Percentiles rank a stretch among this genome's conserved stretches.
These are phyloP conservation scores for Troides aeacus DNA, from an alignment of 2,888 invertebrate species.

Conservation along the genomic window DNA sequence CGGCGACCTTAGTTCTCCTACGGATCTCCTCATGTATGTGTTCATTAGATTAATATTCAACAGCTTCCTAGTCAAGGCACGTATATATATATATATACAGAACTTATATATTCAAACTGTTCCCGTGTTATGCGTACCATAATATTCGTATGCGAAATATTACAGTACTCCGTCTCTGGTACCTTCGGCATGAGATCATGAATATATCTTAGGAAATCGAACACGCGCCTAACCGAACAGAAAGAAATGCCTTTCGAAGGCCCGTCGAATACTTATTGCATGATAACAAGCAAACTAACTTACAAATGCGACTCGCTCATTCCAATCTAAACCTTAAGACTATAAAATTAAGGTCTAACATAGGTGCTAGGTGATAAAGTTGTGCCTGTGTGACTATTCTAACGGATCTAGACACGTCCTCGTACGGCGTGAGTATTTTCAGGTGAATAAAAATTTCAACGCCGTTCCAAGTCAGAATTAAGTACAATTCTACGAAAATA, in stretches of 20 bases:
- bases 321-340: not conserved
- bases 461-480: constrained; percentile 8
- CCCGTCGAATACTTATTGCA: constrained; percentile 26
- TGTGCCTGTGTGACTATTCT: constrained; percentile 3
- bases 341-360: not conserved
- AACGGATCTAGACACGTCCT: constrained; percentile 19
- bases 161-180: not conserved
- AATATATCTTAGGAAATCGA: constrained; percentile 18
- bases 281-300: constrained; percentile 9
- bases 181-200: constrained; percentile 20
- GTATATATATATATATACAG: not conserved
- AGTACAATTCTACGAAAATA: not conserved
- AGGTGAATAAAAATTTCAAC: constrained; percentile 21
- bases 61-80: not conserved
- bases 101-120: not conserved
- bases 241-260: constrained; percentile 25
- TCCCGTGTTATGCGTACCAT: too few species aligned
- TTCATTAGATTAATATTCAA: too few species aligned
- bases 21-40: too few species aligned
- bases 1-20: too few species aligned
- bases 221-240: constrained; percentile 18
- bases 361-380: not conserved
- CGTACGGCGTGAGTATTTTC: constrained; percentile 15
- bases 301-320: not conserved
- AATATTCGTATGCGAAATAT: not conserved